phyloP scores from a whole-genome alignment of 2,113 vertebrate genomes.

The Protobothrops mucrosquamatus region DNA sequence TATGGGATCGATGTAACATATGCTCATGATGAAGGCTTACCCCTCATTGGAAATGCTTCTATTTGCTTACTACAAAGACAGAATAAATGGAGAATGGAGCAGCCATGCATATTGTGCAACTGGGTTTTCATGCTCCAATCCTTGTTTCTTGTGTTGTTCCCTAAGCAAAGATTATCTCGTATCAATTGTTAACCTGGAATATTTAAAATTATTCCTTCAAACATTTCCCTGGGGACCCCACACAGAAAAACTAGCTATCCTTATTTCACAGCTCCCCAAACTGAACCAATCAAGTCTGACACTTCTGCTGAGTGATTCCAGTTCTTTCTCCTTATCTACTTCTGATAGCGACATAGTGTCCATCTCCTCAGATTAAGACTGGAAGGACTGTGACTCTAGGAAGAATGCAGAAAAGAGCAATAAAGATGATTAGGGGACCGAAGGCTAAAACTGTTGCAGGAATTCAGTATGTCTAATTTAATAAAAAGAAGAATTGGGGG shows the following conservation, averaged over 20 bases:
- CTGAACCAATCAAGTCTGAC: background rate
- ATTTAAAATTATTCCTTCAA: background rate
- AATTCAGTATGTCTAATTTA: too few species aligned
- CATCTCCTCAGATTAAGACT: background rate
- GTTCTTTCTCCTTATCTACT: background rate
- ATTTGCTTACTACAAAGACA: conserved; percentile 61
- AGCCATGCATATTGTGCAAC: conserved; percentile 42
- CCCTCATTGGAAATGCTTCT: conserved; percentile 55
- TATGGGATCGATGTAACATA: conserved; percentile 56
- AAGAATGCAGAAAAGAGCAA: background rate
- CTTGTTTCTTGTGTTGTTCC: background rate
- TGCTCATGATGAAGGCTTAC: conserved; percentile 33
- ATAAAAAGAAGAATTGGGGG: too few species aligned
- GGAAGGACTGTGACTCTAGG: conserved; percentile 12
- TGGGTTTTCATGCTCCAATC: background rate
- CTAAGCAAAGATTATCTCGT: background rate
- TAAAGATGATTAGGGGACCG: too few species aligned
- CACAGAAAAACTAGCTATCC: background rate
- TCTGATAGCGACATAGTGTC: conserved; percentile 22
- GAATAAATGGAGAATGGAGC: conserved; percentile 53
- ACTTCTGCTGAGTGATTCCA: background rate
- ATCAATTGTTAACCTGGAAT: background rate
- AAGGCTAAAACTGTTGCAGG: too few species aligned
- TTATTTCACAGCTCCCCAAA: background rate
- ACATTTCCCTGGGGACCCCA: background rate